A percentile compares a stretch with the other conserved stretches of the same genome.
Evolutionary conservation across 2,113 vertebrate genomes (phyloP).

Genomic region (Tachuris rubrigastra): DNA sequence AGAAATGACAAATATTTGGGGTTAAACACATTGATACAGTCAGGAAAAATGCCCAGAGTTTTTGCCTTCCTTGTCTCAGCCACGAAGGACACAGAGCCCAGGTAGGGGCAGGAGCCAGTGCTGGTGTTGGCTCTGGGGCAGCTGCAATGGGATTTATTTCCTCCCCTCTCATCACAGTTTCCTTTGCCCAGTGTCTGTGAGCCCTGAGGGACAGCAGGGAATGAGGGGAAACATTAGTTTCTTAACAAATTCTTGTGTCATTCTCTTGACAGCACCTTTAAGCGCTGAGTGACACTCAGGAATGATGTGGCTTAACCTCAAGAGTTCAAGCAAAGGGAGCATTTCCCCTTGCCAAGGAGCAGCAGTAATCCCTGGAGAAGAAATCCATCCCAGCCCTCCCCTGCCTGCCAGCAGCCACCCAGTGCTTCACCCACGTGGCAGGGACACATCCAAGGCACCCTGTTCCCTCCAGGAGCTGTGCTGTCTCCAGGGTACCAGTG

Average conservation of each 20-base stretch:
- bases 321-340: neutral
- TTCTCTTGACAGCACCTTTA: slow-evolving; percentile 30
- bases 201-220: slow-evolving; percentile 10
- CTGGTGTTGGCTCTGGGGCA: neutral
- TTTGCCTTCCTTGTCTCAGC: neutral
- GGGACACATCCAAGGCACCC: neutral
- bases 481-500: fast-evolving
- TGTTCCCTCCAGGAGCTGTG: neutral
- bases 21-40: neutral
- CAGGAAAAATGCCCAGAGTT: neutral
- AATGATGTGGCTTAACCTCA: slow-evolving; percentile 17
- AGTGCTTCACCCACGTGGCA: neutral
- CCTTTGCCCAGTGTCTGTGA: neutral
- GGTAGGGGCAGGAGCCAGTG: neutral
- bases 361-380: neutral
- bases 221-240: slow-evolving; percentile 23
- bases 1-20: neutral
- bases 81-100: fast-evolving
- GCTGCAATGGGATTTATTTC: neutral
- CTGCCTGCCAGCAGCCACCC: neutral
- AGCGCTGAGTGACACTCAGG: neutral
- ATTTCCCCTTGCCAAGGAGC: slow-evolving; percentile 25
- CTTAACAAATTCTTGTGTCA: slow-evolving; percentile 54
- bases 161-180: neutral
- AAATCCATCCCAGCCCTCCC: neutral